A percentile compares a stretch with the other conserved stretches of the same genome.
Evolutionary conservation across 1,140 invertebrate species (phyloP).

Genomic region (Caenorhabditis latens): DNA sequence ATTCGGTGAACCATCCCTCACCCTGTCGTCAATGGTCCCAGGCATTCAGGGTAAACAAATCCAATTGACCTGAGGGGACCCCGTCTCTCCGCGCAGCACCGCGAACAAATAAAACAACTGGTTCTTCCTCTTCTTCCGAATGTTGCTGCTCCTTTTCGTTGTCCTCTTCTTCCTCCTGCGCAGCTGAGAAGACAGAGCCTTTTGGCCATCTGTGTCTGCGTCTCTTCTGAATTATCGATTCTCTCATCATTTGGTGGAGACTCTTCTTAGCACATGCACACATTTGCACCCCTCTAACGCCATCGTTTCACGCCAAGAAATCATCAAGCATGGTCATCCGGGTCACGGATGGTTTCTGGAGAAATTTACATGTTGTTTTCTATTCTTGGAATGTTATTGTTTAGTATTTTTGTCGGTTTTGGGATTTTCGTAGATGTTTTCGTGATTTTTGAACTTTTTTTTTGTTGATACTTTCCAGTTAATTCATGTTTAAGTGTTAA

Average conservation of each 20-base stretch:
- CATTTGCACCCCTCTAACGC: neutral
- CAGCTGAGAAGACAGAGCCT: no score
- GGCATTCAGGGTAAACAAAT: neutral
- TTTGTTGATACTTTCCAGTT: no score
- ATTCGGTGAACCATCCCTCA: slow-evolving; percentile 2
- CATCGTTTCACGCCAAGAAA: neutral
- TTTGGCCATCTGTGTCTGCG: neutral
- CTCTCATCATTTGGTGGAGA: neutral
- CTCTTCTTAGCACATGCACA: slow-evolving; percentile 16
- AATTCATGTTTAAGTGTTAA: no score
- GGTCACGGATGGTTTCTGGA: neutral
- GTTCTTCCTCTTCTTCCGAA: no score
- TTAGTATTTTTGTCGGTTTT: no score
- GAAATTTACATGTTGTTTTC: neutral
- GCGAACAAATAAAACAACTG: slow-evolving; percentile 17
- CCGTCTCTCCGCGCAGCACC: neutral
- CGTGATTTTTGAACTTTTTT: no score
- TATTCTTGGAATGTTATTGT: no score
- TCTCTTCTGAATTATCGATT: neutral
- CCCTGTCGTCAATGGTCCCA: neutral
- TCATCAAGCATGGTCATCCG: neutral
- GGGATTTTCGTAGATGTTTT: no score
- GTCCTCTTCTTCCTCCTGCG: no score
- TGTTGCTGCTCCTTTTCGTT: no score
- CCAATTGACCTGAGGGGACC: neutral